Conservation (phyloP, 1,140 invertebrate species). For the Zophobas morio region DNA sequence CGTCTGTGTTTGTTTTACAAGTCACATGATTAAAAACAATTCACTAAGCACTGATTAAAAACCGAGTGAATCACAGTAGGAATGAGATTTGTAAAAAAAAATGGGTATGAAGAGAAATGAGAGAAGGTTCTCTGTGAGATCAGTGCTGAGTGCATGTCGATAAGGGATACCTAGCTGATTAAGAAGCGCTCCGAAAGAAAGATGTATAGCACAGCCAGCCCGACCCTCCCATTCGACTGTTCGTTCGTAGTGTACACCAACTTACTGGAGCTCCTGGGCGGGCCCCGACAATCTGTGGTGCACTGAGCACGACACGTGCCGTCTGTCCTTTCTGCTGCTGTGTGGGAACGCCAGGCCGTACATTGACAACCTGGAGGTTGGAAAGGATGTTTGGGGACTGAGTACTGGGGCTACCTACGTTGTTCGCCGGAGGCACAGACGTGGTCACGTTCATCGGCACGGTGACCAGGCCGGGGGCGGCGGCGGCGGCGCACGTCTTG, state of each 20-base stretch:
- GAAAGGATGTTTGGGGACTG: constrained; percentile 72
- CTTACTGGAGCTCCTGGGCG: constrained; percentile 86
- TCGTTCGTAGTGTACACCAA: constrained; percentile 59
- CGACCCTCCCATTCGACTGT: constrained; percentile 37
- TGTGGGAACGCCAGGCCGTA: constrained; percentile 78
- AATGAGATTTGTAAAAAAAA: not conserved
- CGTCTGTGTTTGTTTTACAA: constrained; percentile 8
- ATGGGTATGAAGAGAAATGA: too few species aligned
- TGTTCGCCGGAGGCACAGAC: constrained; percentile 64
- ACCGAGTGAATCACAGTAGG: too few species aligned
- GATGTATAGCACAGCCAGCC: not conserved
- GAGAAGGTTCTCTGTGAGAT: not conserved
- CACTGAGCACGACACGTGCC: constrained; percentile 83
- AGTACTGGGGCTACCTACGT: constrained; percentile 66
- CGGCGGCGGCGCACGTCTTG: constrained; percentile 75
- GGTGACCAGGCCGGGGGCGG: constrained; percentile 76
- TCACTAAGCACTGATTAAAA: not conserved
- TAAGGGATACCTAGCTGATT: not conserved
- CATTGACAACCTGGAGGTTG: constrained; percentile 90
- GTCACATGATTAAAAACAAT: constrained; percentile 16
- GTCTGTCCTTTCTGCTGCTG: constrained; percentile 81
- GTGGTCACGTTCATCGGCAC: constrained; percentile 78
- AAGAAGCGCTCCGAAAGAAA: not conserved
- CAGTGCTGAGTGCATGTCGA: constrained; percentile 9
- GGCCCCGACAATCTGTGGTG: constrained; percentile 84